These are phyloP conservation scores for Peromyscus melanophrys DNA, from an alignment of 2,797 vertebrate species.

Conservation along the genomic window DNA sequence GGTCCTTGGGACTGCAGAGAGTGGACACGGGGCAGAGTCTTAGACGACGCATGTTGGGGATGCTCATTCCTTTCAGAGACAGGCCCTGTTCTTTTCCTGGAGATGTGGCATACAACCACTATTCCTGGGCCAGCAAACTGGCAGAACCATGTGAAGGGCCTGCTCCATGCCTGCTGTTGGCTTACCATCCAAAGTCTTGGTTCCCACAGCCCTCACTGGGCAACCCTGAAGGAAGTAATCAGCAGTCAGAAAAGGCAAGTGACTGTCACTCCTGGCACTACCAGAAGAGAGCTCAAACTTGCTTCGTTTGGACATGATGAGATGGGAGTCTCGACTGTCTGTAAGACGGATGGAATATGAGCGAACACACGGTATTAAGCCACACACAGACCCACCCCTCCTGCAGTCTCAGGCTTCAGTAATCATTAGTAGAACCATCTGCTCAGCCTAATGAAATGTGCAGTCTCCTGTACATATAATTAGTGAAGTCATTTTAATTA, in stretches of 20 bases:
- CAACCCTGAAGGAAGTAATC: slow-evolving; percentile 4
- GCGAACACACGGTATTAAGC: slow-evolving; percentile 15
- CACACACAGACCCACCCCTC: slow-evolving; percentile 2
- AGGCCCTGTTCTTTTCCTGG: not conserved
- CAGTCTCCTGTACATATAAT: slow-evolving; percentile 84
- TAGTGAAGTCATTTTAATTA: slow-evolving; percentile 84
- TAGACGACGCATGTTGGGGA: not conserved
- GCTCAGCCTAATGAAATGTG: slow-evolving; percentile 85
- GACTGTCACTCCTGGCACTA: not conserved
- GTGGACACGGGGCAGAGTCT: not conserved
- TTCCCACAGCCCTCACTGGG: not conserved
- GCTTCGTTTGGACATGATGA: not conserved
- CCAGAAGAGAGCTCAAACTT: not conserved
- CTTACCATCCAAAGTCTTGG: not conserved
- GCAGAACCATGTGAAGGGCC: not conserved
- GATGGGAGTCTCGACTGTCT: not conserved
- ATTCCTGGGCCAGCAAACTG: not conserved
- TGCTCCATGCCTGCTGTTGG: not conserved
- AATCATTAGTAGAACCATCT: slow-evolving; percentile 83
- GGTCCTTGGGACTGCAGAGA: not conserved
- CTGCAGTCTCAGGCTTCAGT: slow-evolving; percentile 60
- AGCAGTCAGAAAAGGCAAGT: not conserved
- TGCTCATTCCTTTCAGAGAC: not conserved
- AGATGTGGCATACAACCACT: not conserved
- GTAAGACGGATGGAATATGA: slow-evolving; percentile 22